Evolutionary conservation across 2,888 invertebrate genomes (phyloP), one percentile per base, ranked within the genome.

Genomic region (Megalurothrips usitatus): DNA sequence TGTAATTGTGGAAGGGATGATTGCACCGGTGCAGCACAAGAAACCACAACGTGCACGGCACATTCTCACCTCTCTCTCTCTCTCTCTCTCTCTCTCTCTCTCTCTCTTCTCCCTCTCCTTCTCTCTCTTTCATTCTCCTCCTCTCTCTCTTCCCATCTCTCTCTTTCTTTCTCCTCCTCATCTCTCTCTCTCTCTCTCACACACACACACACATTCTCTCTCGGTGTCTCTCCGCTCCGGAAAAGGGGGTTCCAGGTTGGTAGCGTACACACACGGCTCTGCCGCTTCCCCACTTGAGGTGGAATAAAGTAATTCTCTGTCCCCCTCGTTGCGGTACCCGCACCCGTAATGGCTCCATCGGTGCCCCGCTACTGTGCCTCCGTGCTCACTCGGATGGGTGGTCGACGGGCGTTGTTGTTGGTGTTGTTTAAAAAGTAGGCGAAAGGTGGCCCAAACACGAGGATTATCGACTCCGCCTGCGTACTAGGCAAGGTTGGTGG

Each of bases 41-140:
- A 75, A 26, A 75, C 68, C 68, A 26, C 68, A 75, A 23, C 26
- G 68, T 26, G 68, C 68, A 75, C 68, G 68, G n/a, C 68, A 75
- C 68, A 75, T 75, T 75, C 68, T 75, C 68, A 75, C 68, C 23
- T 75, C 23, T 43, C 34, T 43, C 34, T 43, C 34, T 43, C 34
- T 43, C 34, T 43, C 34, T 43, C 34, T 43, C 34, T 43, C 34
- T 43, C 34, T 43, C 34, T 43, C 34, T 43, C 34, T 43, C 34
- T 43, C 34, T 43, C 34, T 43, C 34, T 43, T 52, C 52, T 52
- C 52, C 10, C 52, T 52, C 52, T 52, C 52, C 10, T 10, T 52
- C 52, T 52, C 52, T 52, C 52, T 52, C 52, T 52, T 10, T 52
- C 52, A 6, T 10, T 52, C 52, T 52, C 52, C 10, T 10, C 10